Evolutionary conservation across 2,113 vertebrate species (phyloP).

Genomic region (Stomatorhinus ivindoensis): DNA sequence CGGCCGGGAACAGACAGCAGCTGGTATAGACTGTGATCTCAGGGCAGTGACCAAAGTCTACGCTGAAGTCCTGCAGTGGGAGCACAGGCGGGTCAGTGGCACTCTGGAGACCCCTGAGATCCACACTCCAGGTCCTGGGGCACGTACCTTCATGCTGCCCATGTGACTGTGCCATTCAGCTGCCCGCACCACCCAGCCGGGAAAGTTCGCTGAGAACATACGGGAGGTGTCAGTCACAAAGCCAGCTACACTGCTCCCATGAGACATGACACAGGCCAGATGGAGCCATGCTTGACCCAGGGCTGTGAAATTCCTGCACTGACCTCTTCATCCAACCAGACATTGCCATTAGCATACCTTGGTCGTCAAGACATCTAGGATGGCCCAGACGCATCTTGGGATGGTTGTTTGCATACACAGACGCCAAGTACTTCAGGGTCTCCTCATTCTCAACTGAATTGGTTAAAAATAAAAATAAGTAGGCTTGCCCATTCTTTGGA

Average conservation of each 20-base stretch:
- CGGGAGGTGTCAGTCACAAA: neutral
- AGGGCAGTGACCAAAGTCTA: conserved; percentile 85
- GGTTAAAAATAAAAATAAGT: neutral
- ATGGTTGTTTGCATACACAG: conserved; percentile 85
- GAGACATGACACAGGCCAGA: neutral
- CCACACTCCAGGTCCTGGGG: neutral
- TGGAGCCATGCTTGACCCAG: neutral
- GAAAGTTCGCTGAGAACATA: conserved; percentile 63
- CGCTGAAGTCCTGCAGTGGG: conserved; percentile 78
- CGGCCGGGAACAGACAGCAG: conserved; percentile 83
- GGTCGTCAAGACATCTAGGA: conserved; percentile 76
- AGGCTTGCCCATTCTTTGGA: neutral
- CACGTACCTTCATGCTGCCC: conserved; percentile 92
- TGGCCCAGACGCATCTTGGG: conserved; percentile 83
- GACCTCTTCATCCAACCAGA: neutral
- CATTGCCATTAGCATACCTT: conserved; percentile 57
- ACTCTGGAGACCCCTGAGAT: no score
- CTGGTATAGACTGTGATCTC: conserved; percentile 93
- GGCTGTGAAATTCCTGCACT: neutral
- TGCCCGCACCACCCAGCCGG: conserved; percentile 81
- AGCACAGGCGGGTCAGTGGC: neutral
- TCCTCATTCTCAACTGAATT: conserved; percentile 80
- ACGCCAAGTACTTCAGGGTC: conserved; percentile 85
- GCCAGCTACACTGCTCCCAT: neutral
- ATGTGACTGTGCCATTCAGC: conserved; percentile 87